Percentiles rank a stretch among this genome's conserved stretches.
Conservation (phyloP, 2,888 invertebrate genomes). For the Palloptera scutellata region DNA sequence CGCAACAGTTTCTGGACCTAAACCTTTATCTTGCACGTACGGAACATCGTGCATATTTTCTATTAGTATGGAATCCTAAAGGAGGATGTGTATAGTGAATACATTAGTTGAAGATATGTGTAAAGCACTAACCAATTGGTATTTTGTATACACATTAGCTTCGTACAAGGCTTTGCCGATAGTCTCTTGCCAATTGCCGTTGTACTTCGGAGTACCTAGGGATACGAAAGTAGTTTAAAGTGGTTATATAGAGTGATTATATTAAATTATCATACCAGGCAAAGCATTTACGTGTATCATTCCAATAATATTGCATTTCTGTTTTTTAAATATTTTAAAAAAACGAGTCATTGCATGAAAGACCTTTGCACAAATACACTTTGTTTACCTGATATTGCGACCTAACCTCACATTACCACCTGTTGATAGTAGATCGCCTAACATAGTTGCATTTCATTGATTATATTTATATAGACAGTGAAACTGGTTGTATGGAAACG, state of each 20-base stretch:
- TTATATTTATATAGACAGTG: too few species aligned
- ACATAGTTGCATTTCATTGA: too few species aligned
- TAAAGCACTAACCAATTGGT: conserved; percentile 65
- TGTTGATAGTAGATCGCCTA: too few species aligned
- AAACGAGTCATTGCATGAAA: conserved; percentile 63
- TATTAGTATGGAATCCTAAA: conserved; percentile 74
- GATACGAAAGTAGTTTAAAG: neutral
- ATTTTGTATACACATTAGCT: conserved; percentile 69
- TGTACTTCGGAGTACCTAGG: conserved; percentile 70
- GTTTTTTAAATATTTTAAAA: conserved; percentile 62
- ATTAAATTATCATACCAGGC: conserved; percentile 67
- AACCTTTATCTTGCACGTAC: conserved; percentile 68
- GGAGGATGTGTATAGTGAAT: neutral
- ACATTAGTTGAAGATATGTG: neutral
- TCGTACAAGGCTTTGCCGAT: conserved; percentile 70
- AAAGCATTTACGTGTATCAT: conserved; percentile 77
- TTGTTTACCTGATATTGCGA: too few species aligned
- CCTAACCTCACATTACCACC: too few species aligned
- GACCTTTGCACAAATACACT: too few species aligned
- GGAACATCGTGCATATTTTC: conserved; percentile 86
- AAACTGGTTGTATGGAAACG: too few species aligned
- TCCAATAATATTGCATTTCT: conserved; percentile 69
- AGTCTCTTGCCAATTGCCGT: conserved; percentile 67
- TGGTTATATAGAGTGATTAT: neutral
- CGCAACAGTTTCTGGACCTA: conserved; percentile 75